Evolutionary conservation across 2,888 invertebrate species (phyloP), one percentile per base, ranked within the genome.

Genomic region (Pharmacophagus antenor): DNA sequence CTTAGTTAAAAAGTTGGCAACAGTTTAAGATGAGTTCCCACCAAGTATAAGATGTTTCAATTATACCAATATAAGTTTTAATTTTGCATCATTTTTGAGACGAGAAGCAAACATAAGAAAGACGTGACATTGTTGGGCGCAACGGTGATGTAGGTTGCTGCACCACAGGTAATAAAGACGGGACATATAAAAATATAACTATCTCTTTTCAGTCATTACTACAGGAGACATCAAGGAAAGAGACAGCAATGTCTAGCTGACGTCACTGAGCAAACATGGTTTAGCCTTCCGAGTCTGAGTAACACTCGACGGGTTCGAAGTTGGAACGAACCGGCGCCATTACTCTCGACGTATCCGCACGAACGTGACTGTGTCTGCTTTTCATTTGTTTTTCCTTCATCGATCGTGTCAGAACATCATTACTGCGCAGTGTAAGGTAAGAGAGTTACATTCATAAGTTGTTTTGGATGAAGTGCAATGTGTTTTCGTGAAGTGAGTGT

Each of bases 381-480:
- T 82, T 76, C 78, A 79, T 81, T 85, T 79, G 85, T 85, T 83
- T 85, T 82, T 76, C 71, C 77, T 72, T 74, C 85, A 84, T 84
- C 85, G 86, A 88, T 86, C 87, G 87, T 77, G 81, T 80, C 78
- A 81, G 76, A 77, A 85, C 85, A 88, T 87, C 90, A 76, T 80
- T 82, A 85, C 89, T 88, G 85, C 88, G 87, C 86, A 85, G 85
- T 86, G 85, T 76, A 84, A 90, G 89, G 90, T 89, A 90, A 89
- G 90, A 72, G 75, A 76, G 73, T 77, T 80, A 71, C 65, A 78
- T 84, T 83, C 80, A 62, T 70, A 79, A 76, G 74, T 83, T 80
- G 70, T 82, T 80, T 52, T 72, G 82, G 83, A 85, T 78, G 79
- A 84, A 84, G 88, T 87, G 85, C 70, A 68, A 69, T 64, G 58